These are phyloP conservation scores for Diachrysia chrysitis DNA, from an alignment of 2,888 invertebrate species.

Conservation along the genomic window DNA sequence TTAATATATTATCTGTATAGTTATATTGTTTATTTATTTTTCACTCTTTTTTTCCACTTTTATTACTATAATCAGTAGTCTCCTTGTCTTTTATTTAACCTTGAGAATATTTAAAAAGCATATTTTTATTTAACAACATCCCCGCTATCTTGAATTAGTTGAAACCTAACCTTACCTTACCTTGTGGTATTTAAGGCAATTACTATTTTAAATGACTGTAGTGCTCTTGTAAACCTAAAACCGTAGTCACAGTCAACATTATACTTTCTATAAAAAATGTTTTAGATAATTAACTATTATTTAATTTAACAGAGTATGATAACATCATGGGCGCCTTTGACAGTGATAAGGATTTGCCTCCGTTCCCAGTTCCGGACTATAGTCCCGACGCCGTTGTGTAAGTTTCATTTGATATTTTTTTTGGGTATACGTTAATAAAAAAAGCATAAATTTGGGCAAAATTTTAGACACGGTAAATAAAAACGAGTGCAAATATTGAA, in stretches of 20 bases:
- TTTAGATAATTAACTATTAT: not conserved
- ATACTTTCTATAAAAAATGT: not conserved
- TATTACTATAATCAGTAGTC: not conserved
- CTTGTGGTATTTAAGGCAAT: too few relatives aligned
- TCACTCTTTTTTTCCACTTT: not conserved
- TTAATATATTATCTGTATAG: too few relatives aligned
- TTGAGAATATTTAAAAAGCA: too few relatives aligned
- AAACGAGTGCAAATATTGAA: not conserved
- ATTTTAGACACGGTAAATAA: not conserved
- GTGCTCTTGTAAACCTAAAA: too few relatives aligned
- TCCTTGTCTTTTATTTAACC: too few relatives aligned
- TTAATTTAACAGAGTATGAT: constrained; percentile 73
- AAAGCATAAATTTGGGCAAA: constrained; percentile 8
- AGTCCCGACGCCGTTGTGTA: constrained; percentile 79
- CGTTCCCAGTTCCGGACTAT: constrained; percentile 91
- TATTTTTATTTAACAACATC: too few relatives aligned
- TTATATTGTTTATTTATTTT: not conserved
- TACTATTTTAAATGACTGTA: too few relatives aligned
- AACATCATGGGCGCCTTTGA: constrained; percentile 80
- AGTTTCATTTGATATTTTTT: constrained; percentile 59
- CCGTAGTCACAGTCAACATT: not conserved
- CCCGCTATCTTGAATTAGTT: too few relatives aligned
- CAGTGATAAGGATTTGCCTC: constrained; percentile 91
- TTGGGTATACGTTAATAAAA: not conserved
- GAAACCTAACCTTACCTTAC: too few relatives aligned